A percentile compares a stretch with the other conserved stretches of the same genome.
phyloP scores from a whole-genome alignment of 2,797 vertebrate species.

The Carduelis carduelis region DNA sequence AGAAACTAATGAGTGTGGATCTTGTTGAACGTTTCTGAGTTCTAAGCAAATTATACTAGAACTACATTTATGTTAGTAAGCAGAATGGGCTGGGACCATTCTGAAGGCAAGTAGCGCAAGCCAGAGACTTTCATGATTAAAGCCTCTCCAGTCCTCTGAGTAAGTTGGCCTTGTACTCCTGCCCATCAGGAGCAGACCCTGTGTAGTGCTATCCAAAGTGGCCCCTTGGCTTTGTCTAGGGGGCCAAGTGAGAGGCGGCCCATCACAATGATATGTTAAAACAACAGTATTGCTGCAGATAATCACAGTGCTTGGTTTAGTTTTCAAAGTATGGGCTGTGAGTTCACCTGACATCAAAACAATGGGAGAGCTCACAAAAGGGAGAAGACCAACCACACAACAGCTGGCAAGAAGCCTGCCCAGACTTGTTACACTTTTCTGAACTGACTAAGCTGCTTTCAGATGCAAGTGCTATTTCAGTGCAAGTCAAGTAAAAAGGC shows the following conservation, averaged over 20 bases:
- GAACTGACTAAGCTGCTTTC: not conserved
- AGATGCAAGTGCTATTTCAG: not conserved
- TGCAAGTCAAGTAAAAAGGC: not conserved
- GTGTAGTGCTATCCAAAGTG: not conserved
- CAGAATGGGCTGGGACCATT: not conserved
- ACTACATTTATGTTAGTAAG: not conserved
- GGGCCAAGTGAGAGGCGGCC: not conserved
- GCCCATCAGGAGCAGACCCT: not conserved
- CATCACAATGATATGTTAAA: not conserved
- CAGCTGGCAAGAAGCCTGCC: not conserved
- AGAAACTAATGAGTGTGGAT: not conserved
- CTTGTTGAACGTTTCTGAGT: not conserved
- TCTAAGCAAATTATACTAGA: not conserved
- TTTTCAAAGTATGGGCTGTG: not conserved
- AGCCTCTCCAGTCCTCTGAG: not conserved
- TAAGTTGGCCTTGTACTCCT: not conserved
- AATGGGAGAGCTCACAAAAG: not conserved
- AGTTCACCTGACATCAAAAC: not conserved
- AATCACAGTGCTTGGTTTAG: not conserved
- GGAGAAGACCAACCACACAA: not conserved
- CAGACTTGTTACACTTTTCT: not conserved
- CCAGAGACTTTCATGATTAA: not conserved
- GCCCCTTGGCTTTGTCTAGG: not conserved
- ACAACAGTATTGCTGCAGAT: accelerated
- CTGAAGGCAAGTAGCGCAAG: not conserved